Percentiles rank a stretch among this genome's conserved stretches.
Evolutionary conservation across 2,797 vertebrate species (phyloP).

Genomic region (Chelon auratus): DNA sequence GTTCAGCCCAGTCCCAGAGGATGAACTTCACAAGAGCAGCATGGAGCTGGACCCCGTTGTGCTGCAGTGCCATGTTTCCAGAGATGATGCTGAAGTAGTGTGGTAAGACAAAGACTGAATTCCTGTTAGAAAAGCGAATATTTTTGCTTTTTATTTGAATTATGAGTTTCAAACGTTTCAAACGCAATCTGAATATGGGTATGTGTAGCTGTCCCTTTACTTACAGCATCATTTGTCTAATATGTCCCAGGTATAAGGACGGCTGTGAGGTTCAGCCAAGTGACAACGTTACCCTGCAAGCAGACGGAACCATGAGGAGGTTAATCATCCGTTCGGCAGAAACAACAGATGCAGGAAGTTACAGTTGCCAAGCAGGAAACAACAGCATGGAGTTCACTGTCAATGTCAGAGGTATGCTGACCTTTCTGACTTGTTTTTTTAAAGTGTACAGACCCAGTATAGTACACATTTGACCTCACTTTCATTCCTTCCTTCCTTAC

Average conservation of each 20-base stretch:
- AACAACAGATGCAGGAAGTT: slow-evolving; percentile 83
- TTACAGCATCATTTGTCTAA: no score
- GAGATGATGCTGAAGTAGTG: slow-evolving; percentile 74
- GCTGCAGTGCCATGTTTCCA: slow-evolving; percentile 87
- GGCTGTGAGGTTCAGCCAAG: slow-evolving; percentile 80
- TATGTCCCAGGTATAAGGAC: slow-evolving; percentile 82
- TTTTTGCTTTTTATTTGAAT: background rate
- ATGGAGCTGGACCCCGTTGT: slow-evolving; percentile 88
- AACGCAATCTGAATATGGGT: background rate
- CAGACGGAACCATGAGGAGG: slow-evolving; percentile 83
- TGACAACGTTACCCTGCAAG: slow-evolving; percentile 82
- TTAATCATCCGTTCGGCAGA: slow-evolving; percentile 85
- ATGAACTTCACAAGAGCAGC: slow-evolving; percentile 81
- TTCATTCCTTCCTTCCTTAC: background rate
- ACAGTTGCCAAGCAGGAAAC: slow-evolving; percentile 83
- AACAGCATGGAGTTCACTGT: slow-evolving; percentile 86
- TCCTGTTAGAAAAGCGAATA: background rate
- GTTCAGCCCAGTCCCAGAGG: slow-evolving; percentile 74
- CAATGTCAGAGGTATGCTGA: slow-evolving; percentile 81
- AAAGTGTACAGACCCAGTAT: background rate
- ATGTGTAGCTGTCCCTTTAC: background rate
- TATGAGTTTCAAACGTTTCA: background rate
- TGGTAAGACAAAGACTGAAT: slow-evolving; percentile 76
- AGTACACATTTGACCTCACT: background rate
- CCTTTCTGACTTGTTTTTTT: no score